Base-by-base conservation (phyloP, 2,797 vertebrate species). In the Chloroceryle inda region DNA sequence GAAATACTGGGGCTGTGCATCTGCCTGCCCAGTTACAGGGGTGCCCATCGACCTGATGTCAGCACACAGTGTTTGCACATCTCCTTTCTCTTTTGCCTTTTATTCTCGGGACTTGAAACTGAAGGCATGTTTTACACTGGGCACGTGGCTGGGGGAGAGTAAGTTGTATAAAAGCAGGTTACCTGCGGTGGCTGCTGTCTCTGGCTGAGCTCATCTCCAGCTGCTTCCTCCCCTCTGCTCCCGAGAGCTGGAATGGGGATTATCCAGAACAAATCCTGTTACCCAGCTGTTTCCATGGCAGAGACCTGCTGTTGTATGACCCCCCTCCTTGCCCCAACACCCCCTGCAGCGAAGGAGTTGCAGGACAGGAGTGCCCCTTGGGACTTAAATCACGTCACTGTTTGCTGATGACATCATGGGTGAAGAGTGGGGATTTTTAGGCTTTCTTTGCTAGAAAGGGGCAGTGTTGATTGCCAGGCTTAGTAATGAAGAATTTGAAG, bases 401-500 rank as follows among this genome's bases (percentile, higher is more conserved):
- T 76, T 68, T 71, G 56, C 52, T 76, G 38, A 52, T 78, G 61
- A 77, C 67, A 26, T 85, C 73, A 52, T 0, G 16, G 73, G 69
- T 76, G 31, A 72, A 81, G 56, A 59, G 59, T 21, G 6, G 85
- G 53, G 71, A 35, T 42, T 88, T 89, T 78, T 45, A 63, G 91
- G 59, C 52, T 71, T 93, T 79, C 64, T 74, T 47, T 95, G 92
- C 85, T 91, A 68, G 89, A 80, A 89, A 72, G 89, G 44, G 56
- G 79, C 59, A 78, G 89, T 61, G 71, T 85, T 88, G 89, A 73
- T 95, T 96, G 88, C 88, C 76, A 92, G 64, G 85, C 63, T 96
- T 81, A 79, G 50, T 50, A 78, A 24, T 44, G 58, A 92, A 78
- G 82, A 77, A 77, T 87, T 85, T 80, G 35, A 89, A 93, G 91